Base-by-base conservation (phyloP, 2,888 invertebrate genomes). In the Diploptera punctata region DNA sequence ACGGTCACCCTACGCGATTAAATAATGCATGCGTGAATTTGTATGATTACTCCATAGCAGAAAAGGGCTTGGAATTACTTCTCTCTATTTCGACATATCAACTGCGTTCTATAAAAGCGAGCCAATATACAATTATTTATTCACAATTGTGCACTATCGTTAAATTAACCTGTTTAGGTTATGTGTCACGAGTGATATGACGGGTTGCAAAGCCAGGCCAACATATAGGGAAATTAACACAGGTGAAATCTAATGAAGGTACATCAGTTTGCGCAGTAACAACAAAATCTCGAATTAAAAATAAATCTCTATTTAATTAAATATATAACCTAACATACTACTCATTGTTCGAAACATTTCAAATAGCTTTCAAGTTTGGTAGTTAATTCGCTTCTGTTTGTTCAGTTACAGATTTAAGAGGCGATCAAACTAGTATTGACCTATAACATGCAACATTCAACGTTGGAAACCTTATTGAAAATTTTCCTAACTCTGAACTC, bases 21-120 rank as follows among this genome's bases (percentile, higher is more conserved):
- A 71, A 71, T 71, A 71, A 71, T 71, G 71, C 71, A 71, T 54
- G 67, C 67, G 71, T 67, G 57, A 71, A 71, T 71, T 71, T 71
- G 71, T 71, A 67, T 71, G 71, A 71, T 71, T 71, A 67, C 71
- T 71, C 71, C 65, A 26, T 26, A 65, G 61, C 67, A 71, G 67
- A 71, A 71, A 71, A 67, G 67, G 71, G 67, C 57, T 38, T 68
- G 54, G 29, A 65, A 65, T 65, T 65, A 65, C 65, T 65, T 47
- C 44, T 65, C 44, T 65, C 47, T 57, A 57, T 57, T 29, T 29
- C 21, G 24, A 57, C 9, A 29, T 29, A 29, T 29, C 24, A 57
- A 57, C 57, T 57, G 44, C 44, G 65, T 26, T 65, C 65, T 65
- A 65, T 38, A 65, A 65, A 65, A 38, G 65, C 65, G 65, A 65